Evolutionary conservation across 2,113 vertebrate species (phyloP), one percentile per base, ranked within the genome.

Genomic region (Lontra canadensis): DNA sequence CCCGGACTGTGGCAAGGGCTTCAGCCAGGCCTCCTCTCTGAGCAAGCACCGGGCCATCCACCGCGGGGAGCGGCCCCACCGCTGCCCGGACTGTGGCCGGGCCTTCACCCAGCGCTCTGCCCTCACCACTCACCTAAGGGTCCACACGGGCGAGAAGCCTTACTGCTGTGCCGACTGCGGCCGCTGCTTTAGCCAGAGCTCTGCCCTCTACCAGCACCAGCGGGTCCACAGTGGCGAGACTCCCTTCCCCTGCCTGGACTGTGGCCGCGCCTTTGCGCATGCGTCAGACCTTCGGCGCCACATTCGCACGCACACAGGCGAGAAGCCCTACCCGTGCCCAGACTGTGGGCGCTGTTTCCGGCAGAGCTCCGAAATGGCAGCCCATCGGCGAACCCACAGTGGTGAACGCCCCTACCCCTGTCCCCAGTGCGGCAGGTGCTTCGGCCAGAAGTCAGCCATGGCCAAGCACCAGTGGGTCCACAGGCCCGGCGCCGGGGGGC

Each of bases 381-480:
- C 98, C 92, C 99, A 99, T 97, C 97, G 98, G 96, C 96, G 98
- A 0, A 98, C 96, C 29, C 98, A 98, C 92, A 98, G 98, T 0
- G 98, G 99, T 7, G 98, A 97, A 91, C 98, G 98, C 31, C 98
- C 98, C 73, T 98, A 98, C 1, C 52, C 98, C 44, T 99, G 99
- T 44, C 52, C 82, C 14, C 96, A 98, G 34, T 99, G 99, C 26
- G 98, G 99, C 52, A 98, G 98, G 25, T 97, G 82, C 4, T 98
- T 99, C 23, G 83, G 98, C 83, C 98, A 98, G 96, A 98, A 96
- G 63, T 98, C 98, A 87, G 98, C 98, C 0, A 98, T 99, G 52
- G 98, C 98, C 55, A 99, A 98, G 21, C 99, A 99, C 95, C 98
- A 98, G 96, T 98, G 98, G 95, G 95, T 99, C 79, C 99, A 99